Evolutionary conservation across 2,888 invertebrate genomes (phyloP).

Genomic region (Isotomurus palustris): DNA sequence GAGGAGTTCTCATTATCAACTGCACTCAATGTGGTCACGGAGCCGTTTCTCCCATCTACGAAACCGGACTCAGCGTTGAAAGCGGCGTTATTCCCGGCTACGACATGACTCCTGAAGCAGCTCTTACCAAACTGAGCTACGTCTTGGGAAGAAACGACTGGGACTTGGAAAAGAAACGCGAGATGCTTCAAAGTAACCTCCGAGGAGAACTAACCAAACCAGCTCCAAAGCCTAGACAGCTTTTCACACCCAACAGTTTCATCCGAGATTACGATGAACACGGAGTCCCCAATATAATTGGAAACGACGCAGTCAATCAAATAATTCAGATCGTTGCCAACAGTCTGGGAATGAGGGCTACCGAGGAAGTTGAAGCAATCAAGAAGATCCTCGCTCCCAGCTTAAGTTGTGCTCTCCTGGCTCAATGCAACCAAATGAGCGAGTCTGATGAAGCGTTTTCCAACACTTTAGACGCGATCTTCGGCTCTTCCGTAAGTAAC

Average conservation of each 20-base stretch:
- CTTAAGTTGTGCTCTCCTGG: constrained; percentile 63
- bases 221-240: constrained; percentile 27
- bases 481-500: constrained; percentile 34
- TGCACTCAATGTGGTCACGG: constrained; percentile 82
- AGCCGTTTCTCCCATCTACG: constrained; percentile 71
- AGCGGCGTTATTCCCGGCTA: constrained; percentile 60
- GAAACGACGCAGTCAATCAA: constrained; percentile 51
- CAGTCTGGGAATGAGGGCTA: constrained; percentile 56
- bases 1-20: constrained; percentile 83
- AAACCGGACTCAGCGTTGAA: constrained; percentile 60
- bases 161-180: constrained; percentile 60
- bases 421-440: constrained; percentile 47
- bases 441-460: constrained; percentile 52
- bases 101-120: constrained; percentile 93
- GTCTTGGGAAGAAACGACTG: constrained; percentile 75
- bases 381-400: constrained; percentile 64
- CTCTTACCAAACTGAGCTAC: constrained; percentile 83
- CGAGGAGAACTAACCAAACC: constrained; percentile 71
- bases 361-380: constrained; percentile 57
- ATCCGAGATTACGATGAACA: constrained; percentile 8
- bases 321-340: constrained; percentile 59
- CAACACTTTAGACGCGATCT: constrained; percentile 54
- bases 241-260: constrained; percentile 13
- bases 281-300: constrained; percentile 20
- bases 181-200: constrained; percentile 73